Evolutionary conservation across 1,140 invertebrate species (phyloP).

Genomic region (Idris sp.): DNA sequence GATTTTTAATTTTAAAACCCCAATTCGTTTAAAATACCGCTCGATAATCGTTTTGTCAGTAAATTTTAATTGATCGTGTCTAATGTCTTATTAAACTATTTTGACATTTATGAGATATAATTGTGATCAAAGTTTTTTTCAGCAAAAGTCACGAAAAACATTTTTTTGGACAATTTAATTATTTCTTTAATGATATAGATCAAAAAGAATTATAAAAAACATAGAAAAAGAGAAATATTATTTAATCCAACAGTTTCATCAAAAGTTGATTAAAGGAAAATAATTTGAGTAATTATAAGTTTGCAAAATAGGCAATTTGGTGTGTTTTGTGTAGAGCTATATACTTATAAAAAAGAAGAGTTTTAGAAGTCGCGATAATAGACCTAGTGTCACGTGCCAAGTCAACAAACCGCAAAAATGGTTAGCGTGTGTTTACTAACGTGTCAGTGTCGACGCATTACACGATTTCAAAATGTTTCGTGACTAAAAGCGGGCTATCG

Average conservation of each 20-base stretch:
- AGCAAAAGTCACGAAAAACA: background rate
- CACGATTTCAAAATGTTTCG: conserved; percentile 64
- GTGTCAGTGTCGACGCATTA: conserved; percentile 66
- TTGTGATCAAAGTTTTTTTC: conserved; percentile 15
- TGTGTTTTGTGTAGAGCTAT: conserved; percentile 10
- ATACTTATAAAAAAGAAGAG: conserved; percentile 34
- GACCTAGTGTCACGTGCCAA: conserved; percentile 61
- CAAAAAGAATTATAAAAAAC: too few relatives aligned
- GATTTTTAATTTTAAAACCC: conserved; percentile 29
- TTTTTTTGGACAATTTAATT: background rate
- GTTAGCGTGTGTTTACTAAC: conserved; percentile 62
- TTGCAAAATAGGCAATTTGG: conserved; percentile 32
- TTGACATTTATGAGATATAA: conserved; percentile 32
- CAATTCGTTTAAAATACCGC: conserved; percentile 1
- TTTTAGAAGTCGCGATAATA: conserved; percentile 47
- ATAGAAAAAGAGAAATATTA: background rate
- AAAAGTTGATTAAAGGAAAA: conserved; percentile 13
- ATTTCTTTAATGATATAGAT: too few relatives aligned
- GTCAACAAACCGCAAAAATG: conserved; percentile 61
- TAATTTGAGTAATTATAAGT: conserved; percentile 52
- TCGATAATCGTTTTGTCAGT: conserved; percentile 28
- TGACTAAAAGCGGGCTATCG: conserved; percentile 68
- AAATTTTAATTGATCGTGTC: conserved; percentile 24
- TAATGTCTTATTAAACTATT: conserved; percentile 28
- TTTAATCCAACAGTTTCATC: conserved; percentile 16